Conservation (phyloP, 2,113 vertebrate species). For the Eonycteris spelaea region DNA sequence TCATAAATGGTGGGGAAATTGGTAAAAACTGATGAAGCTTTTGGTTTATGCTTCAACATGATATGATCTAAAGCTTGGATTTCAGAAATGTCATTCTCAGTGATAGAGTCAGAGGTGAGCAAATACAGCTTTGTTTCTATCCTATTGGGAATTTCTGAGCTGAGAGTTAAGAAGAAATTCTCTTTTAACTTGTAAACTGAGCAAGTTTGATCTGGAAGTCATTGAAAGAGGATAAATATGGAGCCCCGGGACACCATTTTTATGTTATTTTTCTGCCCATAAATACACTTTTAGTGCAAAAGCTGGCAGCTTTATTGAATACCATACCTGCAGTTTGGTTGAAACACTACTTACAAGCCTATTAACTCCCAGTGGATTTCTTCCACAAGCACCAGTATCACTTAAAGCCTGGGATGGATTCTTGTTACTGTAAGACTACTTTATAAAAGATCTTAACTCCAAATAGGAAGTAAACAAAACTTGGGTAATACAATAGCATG, state of each 20-base stretch:
- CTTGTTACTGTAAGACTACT: not conserved
- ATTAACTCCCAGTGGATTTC: not conserved
- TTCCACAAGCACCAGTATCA: accelerated
- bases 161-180: slow-evolving; percentile 10
- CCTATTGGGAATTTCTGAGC: not conserved
- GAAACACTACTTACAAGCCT: not conserved
- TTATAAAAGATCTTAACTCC: not conserved
- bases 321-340: not conserved
- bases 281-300: slow-evolving; percentile 14
- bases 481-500: not conserved
- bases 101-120: not conserved
- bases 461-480: not conserved
- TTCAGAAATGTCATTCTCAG: not conserved
- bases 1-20: not conserved
- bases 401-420: not conserved
- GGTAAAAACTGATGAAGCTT: not conserved
- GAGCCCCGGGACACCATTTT: not conserved
- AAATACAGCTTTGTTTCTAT: slow-evolving; percentile 40
- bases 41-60: not conserved
- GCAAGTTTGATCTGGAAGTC: slow-evolving; percentile 32
- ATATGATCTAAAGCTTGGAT: not conserved
- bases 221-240: slow-evolving; percentile 37
- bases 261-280: not conserved
- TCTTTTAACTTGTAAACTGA: slow-evolving; percentile 10
- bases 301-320: not conserved